Conservation (phyloP, 2,888 invertebrate species). For the Imbricaverruca yamaguchii region DNA sequence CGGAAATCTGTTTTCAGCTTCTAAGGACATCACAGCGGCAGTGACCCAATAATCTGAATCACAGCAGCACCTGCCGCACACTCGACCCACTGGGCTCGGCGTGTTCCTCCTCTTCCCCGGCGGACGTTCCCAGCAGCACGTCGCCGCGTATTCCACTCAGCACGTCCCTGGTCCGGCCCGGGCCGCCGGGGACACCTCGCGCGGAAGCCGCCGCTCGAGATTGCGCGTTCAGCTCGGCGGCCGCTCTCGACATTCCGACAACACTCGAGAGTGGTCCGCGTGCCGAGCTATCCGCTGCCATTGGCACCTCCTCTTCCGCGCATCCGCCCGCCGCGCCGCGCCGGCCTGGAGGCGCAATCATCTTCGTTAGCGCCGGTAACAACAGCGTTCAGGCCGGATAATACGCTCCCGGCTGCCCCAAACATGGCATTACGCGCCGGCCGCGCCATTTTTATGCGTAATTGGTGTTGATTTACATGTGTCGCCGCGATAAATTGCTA, state of each 20-base stretch:
- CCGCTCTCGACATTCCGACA: slow-evolving; percentile 8
- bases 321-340: not conserved
- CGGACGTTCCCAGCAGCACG: too few species aligned
- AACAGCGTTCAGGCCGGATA: not conserved
- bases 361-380: slow-evolving; percentile 9
- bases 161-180: too few species aligned
- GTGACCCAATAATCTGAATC: too few species aligned
- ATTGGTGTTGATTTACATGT: slow-evolving; percentile 21
- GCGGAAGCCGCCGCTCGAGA: not conserved
- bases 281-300: not conserved
- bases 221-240: not conserved
- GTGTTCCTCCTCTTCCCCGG: too few species aligned
- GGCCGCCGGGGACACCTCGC: not conserved
- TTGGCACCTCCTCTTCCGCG: not conserved
- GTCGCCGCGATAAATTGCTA: slow-evolving; percentile 11
- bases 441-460: slow-evolving; percentile 7
- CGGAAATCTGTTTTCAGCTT: too few species aligned
- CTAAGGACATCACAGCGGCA: too few species aligned
- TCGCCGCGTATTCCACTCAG: too few species aligned
- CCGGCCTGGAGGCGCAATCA: not conserved
- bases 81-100: too few species aligned
- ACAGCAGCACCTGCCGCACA: too few species aligned
- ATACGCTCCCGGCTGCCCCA: not conserved
- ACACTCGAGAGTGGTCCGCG: not conserved
- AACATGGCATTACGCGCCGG: slow-evolving; percentile 4